Evolutionary conservation across 2,888 invertebrate species (phyloP), one percentile per base, ranked within the genome.

Genomic region (Temnothorax ravouxi): DNA sequence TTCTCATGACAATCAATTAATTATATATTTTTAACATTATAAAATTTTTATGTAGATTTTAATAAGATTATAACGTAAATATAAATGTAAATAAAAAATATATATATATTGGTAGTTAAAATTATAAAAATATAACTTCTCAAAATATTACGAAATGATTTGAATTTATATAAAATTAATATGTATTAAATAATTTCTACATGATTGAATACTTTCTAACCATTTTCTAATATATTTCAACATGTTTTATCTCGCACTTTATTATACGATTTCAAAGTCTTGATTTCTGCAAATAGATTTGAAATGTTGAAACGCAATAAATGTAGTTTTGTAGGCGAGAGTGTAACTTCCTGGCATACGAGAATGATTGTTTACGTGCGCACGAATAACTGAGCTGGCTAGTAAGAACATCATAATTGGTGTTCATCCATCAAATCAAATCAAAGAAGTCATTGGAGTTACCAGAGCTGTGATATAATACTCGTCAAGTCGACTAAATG

Each of bases 281-380:
- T 21, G 8, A 15, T 67, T 44, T n/a, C 3, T 52, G 5, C 34
- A 64, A 64, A 41, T 13, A 13, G 18, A 13, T 15, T 66, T 34
- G 41, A 25, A 11, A n/a, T 34, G 47, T 34, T 4, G 13, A 44
- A 13, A 69, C 4, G 13, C 11, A 56, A 29, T 59, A 18, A 4
- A 38, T 47, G 3, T 34, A 21, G 4, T 54, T n/a, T 54, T 59
- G 34, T 13, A 44, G 18, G 3, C 21, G 15, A 25, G 34, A 72
- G n/a, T 77, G 21, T 47, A 56, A 56, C 44, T 85, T 86, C 85
- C 83, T 72, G 74, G 13, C 8, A 18, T 38, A 11, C 3, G 52
- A 52, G 61, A 84, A 75, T 76, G 62, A 84, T 74, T 77, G 67
- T 77, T 85, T 77, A 29, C 3, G 38, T 34, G 34, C 34, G 34